phyloP scores from a whole-genome alignment of 2,113 vertebrate species.

The Embiotoca jacksoni region DNA sequence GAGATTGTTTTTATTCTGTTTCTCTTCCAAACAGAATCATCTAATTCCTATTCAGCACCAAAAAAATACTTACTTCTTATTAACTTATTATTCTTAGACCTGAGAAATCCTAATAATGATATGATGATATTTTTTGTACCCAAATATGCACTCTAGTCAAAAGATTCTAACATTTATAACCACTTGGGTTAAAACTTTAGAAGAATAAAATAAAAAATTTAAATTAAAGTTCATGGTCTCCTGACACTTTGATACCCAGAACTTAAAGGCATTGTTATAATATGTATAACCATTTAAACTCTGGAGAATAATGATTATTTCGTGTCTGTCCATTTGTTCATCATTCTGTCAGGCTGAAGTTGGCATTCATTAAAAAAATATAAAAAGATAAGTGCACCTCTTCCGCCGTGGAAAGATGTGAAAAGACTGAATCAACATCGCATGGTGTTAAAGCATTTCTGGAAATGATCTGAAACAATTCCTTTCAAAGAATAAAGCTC shows the following conservation, averaged over 20 bases:
- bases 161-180: background rate
- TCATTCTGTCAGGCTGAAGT: background rate
- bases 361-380: background rate
- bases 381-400: too few relatives aligned
- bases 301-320: background rate
- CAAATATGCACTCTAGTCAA: background rate
- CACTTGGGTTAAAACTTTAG: background rate
- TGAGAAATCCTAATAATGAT: too few relatives aligned
- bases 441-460: too few relatives aligned
- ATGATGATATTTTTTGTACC: background rate
- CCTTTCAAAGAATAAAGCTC: background rate
- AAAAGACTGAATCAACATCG: background rate
- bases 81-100: too few relatives aligned
- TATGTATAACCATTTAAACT: background rate
- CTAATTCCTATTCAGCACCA: background rate
- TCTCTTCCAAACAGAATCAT: background rate
- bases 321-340: background rate
- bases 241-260: background rate
- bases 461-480: conserved; percentile 14
- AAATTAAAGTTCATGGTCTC: too few relatives aligned
- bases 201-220: background rate
- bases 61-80: too few relatives aligned
- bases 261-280: background rate
- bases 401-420: background rate
- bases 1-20: background rate